A percentile compares a stretch with the other conserved stretches of the same genome.
phyloP scores from a whole-genome alignment of 1,140 invertebrate species.

The Aphaenogaster rudis region DNA sequence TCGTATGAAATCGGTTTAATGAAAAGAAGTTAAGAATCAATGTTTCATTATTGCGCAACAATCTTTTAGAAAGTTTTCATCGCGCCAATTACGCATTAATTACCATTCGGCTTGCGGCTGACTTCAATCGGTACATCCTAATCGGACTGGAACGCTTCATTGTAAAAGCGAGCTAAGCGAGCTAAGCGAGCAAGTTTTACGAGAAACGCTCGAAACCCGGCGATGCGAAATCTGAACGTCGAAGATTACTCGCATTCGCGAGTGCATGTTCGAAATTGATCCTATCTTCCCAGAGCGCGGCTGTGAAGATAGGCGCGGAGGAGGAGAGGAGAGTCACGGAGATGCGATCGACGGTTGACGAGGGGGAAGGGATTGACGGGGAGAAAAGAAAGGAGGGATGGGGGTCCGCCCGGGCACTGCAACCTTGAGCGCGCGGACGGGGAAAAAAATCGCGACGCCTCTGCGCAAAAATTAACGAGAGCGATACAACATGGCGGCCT shows the following conservation, averaged over 20 bases:
- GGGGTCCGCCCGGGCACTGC: conserved; percentile 50
- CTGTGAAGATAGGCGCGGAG: neutral
- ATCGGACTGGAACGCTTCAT: too few species aligned
- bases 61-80: conserved; percentile 7
- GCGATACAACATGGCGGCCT: conserved; percentile 81
- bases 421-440: conserved; percentile 65
- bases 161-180: neutral
- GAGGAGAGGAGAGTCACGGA: neutral
- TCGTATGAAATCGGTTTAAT: neutral
- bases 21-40: neutral
- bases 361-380: neutral
- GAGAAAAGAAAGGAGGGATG: neutral
- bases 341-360: neutral
- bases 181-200: neutral
- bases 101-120: neutral
- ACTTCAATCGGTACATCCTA: conserved; percentile 1
- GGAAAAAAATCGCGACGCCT: conserved; percentile 75
- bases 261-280: conserved; percentile 9
- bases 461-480: conserved; percentile 78
- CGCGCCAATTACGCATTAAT: conserved; percentile 8
- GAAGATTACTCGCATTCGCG: neutral
- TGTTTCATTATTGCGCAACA: neutral
- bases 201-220: neutral
- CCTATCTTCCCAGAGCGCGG: neutral
- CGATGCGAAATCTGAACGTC: neutral